phyloP scores from a whole-genome alignment of 2,113 vertebrate genomes.

The Dasyurus viverrinus region DNA sequence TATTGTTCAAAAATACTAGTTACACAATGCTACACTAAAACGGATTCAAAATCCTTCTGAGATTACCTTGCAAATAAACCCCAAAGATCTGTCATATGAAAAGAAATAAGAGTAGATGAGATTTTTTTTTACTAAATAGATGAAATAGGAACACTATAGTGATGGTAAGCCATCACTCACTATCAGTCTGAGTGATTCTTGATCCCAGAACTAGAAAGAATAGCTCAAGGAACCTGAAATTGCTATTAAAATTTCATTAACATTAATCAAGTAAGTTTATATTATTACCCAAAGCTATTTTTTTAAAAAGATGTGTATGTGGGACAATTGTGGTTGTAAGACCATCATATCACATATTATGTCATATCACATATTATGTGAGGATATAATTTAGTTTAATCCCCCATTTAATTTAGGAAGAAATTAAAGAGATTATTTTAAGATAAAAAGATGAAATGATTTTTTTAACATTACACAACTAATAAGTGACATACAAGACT shows the following conservation, averaged over 20 bases:
- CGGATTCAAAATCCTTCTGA: background rate
- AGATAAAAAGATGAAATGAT: background rate
- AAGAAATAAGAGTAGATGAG: background rate
- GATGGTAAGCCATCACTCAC: background rate
- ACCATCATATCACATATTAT: background rate
- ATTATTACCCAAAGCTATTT: background rate
- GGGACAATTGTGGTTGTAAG: background rate
- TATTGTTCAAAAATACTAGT: background rate
- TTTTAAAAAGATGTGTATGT: background rate
- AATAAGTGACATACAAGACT: background rate
- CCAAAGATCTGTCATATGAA: background rate
- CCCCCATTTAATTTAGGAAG: background rate
- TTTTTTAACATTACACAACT: background rate
- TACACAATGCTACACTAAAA: background rate
- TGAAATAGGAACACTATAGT: background rate
- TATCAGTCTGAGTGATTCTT: background rate
- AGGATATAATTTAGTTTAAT: background rate
- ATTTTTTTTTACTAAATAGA: background rate
- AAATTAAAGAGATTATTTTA: background rate
- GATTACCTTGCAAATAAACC: background rate
- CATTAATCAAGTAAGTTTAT: background rate
- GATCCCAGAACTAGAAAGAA: background rate
- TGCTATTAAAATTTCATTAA: background rate
- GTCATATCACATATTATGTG: background rate
- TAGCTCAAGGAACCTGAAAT: background rate